Percentiles rank a stretch among this genome's conserved stretches.
phyloP scores from a whole-genome alignment of 2,797 vertebrate species.

The Orestias chungarensis region DNA sequence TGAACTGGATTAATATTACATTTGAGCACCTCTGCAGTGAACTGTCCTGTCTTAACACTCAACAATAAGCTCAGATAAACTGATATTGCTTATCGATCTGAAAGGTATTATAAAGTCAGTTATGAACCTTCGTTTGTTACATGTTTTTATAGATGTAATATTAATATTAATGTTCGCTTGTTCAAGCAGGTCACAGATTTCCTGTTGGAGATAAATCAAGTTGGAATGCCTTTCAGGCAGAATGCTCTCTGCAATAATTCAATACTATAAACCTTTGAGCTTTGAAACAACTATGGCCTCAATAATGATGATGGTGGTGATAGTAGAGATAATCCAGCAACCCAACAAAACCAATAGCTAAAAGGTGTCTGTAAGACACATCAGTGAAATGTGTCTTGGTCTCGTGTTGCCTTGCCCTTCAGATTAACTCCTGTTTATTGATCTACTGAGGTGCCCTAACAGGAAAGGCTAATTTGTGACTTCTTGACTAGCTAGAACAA shows the following conservation, averaged over 20 bases:
- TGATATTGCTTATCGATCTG: neutral
- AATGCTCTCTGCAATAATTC: neutral
- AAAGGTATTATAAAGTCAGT: neutral
- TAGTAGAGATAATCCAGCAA: neutral
- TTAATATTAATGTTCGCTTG: neutral
- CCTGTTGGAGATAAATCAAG: neutral
- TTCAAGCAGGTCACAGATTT: constrained; percentile 1
- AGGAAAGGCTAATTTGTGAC: neutral
- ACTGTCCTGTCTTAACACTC: too few species aligned
- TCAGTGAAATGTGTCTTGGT: neutral
- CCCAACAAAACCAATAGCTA: neutral
- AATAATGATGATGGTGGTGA: neutral
- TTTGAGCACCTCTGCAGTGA: too few species aligned
- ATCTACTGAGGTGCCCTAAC: neutral
- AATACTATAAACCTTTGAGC: neutral
- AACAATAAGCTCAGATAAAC: too few species aligned
- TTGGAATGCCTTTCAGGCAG: neutral
- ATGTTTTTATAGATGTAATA: neutral
- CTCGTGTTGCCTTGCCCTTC: neutral
- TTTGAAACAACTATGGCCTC: neutral
- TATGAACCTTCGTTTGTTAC: neutral
- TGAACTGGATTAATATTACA: too few species aligned
- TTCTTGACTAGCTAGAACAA: neutral
- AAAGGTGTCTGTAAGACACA: neutral
- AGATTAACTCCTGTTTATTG: neutral